phyloP scores from a whole-genome alignment of 2,113 vertebrate species.

The Rhadina sibilatrix region DNA sequence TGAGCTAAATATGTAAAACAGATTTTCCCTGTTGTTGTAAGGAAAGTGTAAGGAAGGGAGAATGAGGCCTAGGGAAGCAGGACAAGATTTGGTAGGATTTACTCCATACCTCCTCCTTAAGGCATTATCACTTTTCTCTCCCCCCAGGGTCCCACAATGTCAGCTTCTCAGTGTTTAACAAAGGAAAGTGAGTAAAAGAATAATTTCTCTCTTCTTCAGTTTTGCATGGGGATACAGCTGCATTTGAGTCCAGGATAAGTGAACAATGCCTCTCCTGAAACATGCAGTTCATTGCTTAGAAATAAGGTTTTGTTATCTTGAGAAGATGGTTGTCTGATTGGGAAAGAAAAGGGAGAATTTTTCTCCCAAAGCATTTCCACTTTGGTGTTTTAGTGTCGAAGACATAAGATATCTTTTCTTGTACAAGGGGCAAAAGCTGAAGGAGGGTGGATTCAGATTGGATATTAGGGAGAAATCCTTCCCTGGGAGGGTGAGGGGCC shows the following conservation, averaged over 20 bases:
- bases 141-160: slow-evolving; percentile 75
- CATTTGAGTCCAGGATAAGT: neutral
- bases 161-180: slow-evolving; percentile 77
- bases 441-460: neutral
- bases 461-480: neutral
- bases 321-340: neutral
- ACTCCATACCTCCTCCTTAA: neutral
- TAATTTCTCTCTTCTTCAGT: neutral
- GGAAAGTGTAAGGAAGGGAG: neutral
- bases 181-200: slow-evolving; percentile 74
- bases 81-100: neutral
- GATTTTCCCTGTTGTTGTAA: neutral
- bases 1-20: neutral
- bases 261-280: neutral
- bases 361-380: neutral
- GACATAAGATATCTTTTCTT: neutral
- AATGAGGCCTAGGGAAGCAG: neutral
- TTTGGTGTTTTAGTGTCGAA: neutral
- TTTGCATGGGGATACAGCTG: neutral
- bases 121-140: neutral
- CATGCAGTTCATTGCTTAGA: neutral
- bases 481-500: neutral
- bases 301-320: neutral
- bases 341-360: neutral
- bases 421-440: neutral